These are phyloP conservation scores for Scopus umbretta DNA, from an alignment of 2,113 vertebrate genomes.

Conservation along the genomic window DNA sequence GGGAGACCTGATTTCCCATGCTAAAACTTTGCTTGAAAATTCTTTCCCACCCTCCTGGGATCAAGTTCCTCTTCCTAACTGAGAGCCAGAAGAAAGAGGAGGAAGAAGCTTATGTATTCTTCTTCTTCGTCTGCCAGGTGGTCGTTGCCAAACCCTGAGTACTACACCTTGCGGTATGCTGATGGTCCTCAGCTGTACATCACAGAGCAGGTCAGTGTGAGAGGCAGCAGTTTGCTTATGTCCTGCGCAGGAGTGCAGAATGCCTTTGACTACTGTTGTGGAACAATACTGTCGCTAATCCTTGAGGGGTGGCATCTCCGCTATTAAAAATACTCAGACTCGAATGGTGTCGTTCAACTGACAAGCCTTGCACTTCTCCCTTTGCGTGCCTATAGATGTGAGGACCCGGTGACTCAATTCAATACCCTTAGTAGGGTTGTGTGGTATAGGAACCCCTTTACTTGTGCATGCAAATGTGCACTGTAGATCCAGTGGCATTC, in stretches of 20 bases:
- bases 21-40: neutral
- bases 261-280: neutral
- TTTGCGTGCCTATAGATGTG: neutral
- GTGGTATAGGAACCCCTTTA: neutral
- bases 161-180: conserved; percentile 93
- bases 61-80: neutral
- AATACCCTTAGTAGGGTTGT: neutral
- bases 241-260: neutral
- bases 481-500: neutral
- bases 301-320: neutral
- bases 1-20: neutral
- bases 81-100: neutral
- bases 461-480: neutral
- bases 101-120: neutral
- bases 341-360: neutral
- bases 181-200: conserved; percentile 97
- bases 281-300: neutral
- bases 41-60: neutral
- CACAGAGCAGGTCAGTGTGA: conserved; percentile 88
- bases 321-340: neutral
- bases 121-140: conserved; percentile 73
- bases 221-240: neutral
- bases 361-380: neutral
- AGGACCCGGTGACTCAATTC: neutral
- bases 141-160: conserved; percentile 92